Base-by-base conservation (phyloP, 2,113 vertebrate genomes). In the Meleagris gallopavo region DNA sequence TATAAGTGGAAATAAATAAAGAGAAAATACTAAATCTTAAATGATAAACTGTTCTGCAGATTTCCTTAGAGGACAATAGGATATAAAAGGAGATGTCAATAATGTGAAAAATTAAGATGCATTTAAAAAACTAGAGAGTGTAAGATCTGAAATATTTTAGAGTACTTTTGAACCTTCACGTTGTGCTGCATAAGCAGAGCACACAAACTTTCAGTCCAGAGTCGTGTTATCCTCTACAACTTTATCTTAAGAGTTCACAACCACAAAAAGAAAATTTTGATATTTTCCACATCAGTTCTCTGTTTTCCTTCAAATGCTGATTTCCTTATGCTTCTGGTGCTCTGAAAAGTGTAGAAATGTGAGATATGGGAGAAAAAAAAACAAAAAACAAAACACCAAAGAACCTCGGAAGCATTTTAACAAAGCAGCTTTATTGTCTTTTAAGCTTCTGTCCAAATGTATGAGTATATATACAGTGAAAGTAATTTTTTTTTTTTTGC, bases 251-350 rank as follows among this genome's bases (percentile, higher is more conserved):
- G 41, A 79, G 45, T n/a, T 78, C 86, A 65, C 62, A 66, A 66
- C 54, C 43, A 38, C 30, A 29, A 62, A 54, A 87, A 85, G 55
- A 5, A 38, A 32, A 78, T 88, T 91, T 80, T 50, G 75, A 84
- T 79, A 76, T 76, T 76, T 55, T 71, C 75, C 70, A 93, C 74
- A 83, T 87, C 73, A 93, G 72, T 85, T 66, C 76, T 69, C 60
- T 93, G 58, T 80, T 95, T 92, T 84, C 80, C 67, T 94, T 93
- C 86, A 92, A 29, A 88, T 95, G 81, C 61, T 66, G 36, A 55
- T 86, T 91, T 86, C 77, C 92, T 87, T 81, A 75, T 85, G 77
- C 43, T 95, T 43, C 78, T 43, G 43, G 50, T 92, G 71, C 52
- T 76, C 41, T 79, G 82, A 88, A 76, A 90, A 74, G 55, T 34